Evolutionary conservation across 2,888 invertebrate species (phyloP), one percentile per base, ranked within the genome.

Genomic region (Malacosoma neustria): DNA sequence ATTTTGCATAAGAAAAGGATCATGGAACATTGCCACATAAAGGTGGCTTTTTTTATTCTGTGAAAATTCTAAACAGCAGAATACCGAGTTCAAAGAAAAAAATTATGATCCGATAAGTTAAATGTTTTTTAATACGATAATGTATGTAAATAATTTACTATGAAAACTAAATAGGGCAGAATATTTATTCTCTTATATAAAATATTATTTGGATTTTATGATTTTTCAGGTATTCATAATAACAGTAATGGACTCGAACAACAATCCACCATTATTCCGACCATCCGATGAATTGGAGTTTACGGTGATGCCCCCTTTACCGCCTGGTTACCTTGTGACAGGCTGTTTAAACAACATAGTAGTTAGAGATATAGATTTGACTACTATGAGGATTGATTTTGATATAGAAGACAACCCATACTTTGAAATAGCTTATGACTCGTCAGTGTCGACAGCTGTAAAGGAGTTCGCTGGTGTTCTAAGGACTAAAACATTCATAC

Each of bases 351-450:
- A 76, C 31, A 60, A 66, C 14, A 72, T 89, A 7, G 58, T 54
- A 33, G 88, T 73, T 0, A 63, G 72, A 47, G 89, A 89, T 52
- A 70, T 87, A 13, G 89, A 89, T 54, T 74, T 89, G 6, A 85
- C 88, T 1, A 89, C 86, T 0, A 44, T 60, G 13, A 57, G 57
- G 48, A 77, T 87, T 22, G 58, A 64, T 11, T 85, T 82, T 35
- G 41, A 43, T 7, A 67, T 86, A 4, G 61, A 73, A 38, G 68
- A 72, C 5, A 82, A 77, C 37, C 57, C 63, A 4, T 63, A 70
- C 42, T 74, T 87, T 41, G 71, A 74, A 59, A 72, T 87, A 30
- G 49, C 40, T 9, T 74, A 66, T 39, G 71, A 72, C 35, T 50
- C 39, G 0, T 46, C 45, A 1, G 37, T 48, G 2, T 60, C 65